phyloP scores from a whole-genome alignment of 2,888 invertebrate species.

The Pseudanteris insignis region DNA sequence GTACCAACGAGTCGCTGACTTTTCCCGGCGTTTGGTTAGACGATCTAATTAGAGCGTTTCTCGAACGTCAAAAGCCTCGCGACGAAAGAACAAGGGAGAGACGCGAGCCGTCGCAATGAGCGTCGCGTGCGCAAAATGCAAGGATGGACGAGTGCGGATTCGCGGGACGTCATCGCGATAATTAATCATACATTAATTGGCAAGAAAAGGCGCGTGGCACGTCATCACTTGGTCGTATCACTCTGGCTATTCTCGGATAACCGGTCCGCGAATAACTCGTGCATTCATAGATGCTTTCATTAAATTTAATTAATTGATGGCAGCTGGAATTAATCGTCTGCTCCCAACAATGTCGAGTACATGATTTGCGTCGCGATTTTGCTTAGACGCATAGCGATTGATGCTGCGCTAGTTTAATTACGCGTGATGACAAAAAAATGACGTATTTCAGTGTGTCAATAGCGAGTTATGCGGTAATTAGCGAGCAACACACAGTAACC shows the following conservation, averaged over 20 bases:
- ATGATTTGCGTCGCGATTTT: conserved; percentile 15
- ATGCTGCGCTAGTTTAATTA: conserved; percentile 1
- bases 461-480: too few relatives aligned
- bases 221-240: conserved; percentile 8
- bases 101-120: conserved; percentile 14
- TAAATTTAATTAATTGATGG: conserved; percentile 61
- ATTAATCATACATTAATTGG: conserved; percentile 65
- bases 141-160: conserved; percentile 49
- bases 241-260: conserved; percentile 20
- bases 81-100: conserved; percentile 2
- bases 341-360: conserved; percentile 36
- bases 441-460: too few relatives aligned
- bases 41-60: conserved; percentile 45
- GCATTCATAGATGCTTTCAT: conserved; percentile 46
- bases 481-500: too few relatives aligned
- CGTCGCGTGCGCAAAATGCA: conserved; percentile 36
- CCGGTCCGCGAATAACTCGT: conserved; percentile 39
- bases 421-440: background rate
- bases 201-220: conserved; percentile 57
- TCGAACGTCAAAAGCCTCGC: conserved; percentile 41
- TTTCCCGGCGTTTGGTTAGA: conserved; percentile 38
- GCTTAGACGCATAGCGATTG: background rate
- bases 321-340: conserved; percentile 40
- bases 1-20: conserved; percentile 27
- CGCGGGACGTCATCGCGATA: conserved; percentile 58